Base-by-base conservation (phyloP, 64 coral and sea anemone species). In the Pocillopora verrucosa region DNA sequence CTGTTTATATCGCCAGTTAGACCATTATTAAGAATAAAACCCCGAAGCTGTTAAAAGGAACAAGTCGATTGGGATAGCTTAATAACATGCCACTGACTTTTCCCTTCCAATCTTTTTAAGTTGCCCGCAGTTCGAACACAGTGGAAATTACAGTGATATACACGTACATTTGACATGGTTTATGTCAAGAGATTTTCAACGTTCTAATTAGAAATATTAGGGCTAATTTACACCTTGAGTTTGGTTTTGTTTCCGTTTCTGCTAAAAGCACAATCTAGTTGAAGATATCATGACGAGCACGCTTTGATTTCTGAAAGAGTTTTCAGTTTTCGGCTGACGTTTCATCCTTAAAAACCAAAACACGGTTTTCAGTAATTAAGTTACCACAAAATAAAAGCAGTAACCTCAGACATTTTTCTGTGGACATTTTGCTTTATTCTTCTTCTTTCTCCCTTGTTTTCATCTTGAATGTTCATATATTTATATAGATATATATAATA, bases 131-230 rank as follows among this genome's bases (percentile, higher is more conserved):
- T 67, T 67, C 64, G 17, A 67, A 67, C 19, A 20, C 67, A 9
- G 67, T 0, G 26, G 25, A 70, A 70, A 70, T 11, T 25, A 70
- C 20, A n/a, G 25, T n/a, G 41, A 70, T 70, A 24, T 12, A 25
- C 20, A 70, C 22, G 61, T 51, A 4, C 13, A 35, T 59, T 11
- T 6, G 0, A 36, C 34, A 45, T 5, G 67, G 65, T 83, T 83
- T 3, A 67, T 41, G 80, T 11, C 61, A 3, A 1, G 19, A 72
- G 65, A 85, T 45, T 85, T 51, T 85, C 37, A 72, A 26, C 14
- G 3, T n/a, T 69, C 20, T 84, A 85, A 85, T 85, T 85, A n/a
- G 19, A 72, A 70, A 70, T 72, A 85, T 85, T 85, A 85, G 82
- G 37, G 82, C 82, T 65, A 85, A 85, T 85, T 85, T 85, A 38